Conservation (phyloP, 2,113 vertebrate species). For the Anas platyrhynchos region DNA sequence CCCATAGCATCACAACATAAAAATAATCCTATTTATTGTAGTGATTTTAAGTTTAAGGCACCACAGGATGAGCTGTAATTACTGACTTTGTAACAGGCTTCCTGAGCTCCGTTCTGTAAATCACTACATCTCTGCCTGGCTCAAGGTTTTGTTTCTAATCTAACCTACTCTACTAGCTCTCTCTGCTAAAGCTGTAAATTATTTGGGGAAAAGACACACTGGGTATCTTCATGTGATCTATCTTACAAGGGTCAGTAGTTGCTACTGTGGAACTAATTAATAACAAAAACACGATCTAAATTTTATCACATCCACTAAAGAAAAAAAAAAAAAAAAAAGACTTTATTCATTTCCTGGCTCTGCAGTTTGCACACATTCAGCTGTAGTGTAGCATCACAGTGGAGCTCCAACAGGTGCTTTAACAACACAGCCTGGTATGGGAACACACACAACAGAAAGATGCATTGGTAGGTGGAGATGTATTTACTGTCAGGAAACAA, state of each 20-base stretch:
- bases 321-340: slow-evolving; percentile 1
- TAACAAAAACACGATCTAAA: slow-evolving; percentile 28
- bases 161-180: background rate
- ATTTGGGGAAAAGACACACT: background rate
- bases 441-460: background rate
- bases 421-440: background rate
- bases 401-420: background rate
- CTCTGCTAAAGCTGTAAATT: background rate
- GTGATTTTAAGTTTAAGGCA: slow-evolving; percentile 4
- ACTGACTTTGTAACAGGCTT: background rate
- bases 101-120: background rate
- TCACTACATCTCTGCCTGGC: background rate
- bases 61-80: background rate
- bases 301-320: background rate
- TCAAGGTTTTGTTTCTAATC: background rate
- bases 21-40: background rate
- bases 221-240: background rate
- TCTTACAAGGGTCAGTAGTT: background rate
- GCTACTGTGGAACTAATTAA: background rate
- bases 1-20: background rate
- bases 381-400: background rate
- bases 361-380: background rate
- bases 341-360: slow-evolving; percentile 18
- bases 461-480: background rate
- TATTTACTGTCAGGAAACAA: slow-evolving; percentile 17